Conservation (phyloP, 2,888 invertebrate species). For the Orchesellides sinensis region DNA sequence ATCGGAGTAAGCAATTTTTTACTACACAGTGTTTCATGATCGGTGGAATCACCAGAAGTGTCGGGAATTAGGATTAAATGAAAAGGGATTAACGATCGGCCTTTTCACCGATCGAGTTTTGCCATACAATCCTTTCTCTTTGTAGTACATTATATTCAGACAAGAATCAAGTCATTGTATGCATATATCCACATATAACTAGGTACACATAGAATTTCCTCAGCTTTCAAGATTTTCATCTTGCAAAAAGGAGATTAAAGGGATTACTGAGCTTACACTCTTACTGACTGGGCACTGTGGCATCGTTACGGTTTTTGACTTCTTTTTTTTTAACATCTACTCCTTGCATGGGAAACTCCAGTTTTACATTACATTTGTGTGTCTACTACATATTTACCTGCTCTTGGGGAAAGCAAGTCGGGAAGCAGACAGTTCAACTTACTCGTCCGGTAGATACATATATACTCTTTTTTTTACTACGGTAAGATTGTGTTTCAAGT, state of each 20-base stretch:
- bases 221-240: slow-evolving; percentile 10
- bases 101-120: no score
- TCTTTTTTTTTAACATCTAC: slow-evolving; percentile 28
- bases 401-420: no score
- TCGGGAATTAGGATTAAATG: no score
- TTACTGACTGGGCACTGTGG: background rate
- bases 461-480: background rate
- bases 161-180: no score
- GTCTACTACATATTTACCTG: background rate
- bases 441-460: background rate
- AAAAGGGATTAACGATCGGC: no score
- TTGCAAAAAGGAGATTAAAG: slow-evolving; percentile 48
- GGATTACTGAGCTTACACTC: slow-evolving; percentile 26
- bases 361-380: background rate
- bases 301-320: slow-evolving; percentile 32
- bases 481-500: background rate
- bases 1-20: no score
- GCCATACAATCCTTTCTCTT: no score
- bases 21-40: no score
- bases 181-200: no score
- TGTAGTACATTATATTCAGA: no score
- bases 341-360: slow-evolving; percentile 29
- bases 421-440: background rate
- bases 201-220: slow-evolving; percentile 30
- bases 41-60: no score